These are phyloP conservation scores for Autographa pulchrina DNA, from an alignment of 2,888 invertebrate genomes.

Conservation along the genomic window DNA sequence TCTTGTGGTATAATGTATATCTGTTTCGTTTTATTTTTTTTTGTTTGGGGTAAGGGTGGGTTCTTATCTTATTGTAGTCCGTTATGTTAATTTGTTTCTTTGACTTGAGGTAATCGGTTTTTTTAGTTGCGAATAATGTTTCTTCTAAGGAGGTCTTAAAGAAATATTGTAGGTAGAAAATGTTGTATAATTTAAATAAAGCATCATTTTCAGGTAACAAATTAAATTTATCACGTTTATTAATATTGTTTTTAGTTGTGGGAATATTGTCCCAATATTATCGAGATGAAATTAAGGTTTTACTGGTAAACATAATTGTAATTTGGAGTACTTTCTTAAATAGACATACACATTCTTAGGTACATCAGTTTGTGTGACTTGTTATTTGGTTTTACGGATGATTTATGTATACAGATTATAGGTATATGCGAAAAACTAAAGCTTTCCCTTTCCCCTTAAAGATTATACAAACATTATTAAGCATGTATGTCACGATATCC, in stretches of 20 bases:
- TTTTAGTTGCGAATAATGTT: constrained; percentile 52
- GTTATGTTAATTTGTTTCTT: constrained; percentile 74
- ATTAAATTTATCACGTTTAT: not conserved
- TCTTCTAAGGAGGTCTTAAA: constrained; percentile 37
- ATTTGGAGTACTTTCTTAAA: no score
- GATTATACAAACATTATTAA: no score
- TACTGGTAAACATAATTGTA: no score
- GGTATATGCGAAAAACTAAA: no score
- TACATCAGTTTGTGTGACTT: no score
- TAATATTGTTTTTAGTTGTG: not conserved
- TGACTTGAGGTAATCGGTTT: constrained; percentile 64
- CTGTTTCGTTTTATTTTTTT: constrained; percentile 78
- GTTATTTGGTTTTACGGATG: no score
- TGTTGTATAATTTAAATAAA: no score
- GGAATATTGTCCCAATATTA: not conserved
- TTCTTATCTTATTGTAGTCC: constrained; percentile 64
- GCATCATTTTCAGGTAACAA: not conserved
- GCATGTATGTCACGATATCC: no score
- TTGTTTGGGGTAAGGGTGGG: constrained; percentile 67
- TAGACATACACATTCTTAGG: no score
- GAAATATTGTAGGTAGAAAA: constrained; percentile 11
- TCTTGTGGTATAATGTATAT: constrained; percentile 53
- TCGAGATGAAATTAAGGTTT: no score
- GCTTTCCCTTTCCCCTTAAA: no score
- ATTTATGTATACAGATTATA: no score